A percentile compares a stretch with the other conserved stretches of the same genome.
These are phyloP conservation scores for Canis aureus DNA, from an alignment of 2,113 vertebrate genomes.

Conservation along the genomic window DNA sequence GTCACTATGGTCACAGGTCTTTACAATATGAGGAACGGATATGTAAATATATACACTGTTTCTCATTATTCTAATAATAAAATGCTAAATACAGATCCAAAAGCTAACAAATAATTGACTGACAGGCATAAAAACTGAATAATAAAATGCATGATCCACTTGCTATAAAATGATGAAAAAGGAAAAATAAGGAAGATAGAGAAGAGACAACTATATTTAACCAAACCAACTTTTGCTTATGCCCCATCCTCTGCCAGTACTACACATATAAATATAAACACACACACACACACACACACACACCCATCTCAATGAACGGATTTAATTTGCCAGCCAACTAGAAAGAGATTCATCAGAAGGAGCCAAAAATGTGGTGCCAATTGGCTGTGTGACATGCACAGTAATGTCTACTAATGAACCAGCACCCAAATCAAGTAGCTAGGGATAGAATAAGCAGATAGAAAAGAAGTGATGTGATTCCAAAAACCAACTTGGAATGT, in stretches of 20 bases:
- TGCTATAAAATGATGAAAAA: not conserved
- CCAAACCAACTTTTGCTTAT: not conserved
- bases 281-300: not conserved
- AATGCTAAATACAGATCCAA: not conserved
- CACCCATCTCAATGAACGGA: conserved; percentile 58
- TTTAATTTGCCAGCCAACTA: conserved; percentile 55
- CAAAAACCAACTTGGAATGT: not conserved
- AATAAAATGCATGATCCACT: not conserved
- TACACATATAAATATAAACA: not conserved
- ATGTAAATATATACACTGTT: not conserved
- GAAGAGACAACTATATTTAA: not conserved
- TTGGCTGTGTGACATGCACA: conserved; percentile 65
- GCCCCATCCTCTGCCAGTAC: not conserved
- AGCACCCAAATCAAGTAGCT: conserved; percentile 22
- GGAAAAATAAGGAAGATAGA: not conserved
- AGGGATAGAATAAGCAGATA: not conserved
- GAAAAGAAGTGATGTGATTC: not conserved
- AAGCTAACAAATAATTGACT: not conserved
- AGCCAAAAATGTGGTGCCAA: conserved; percentile 74
- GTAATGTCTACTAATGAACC: conserved; percentile 62
- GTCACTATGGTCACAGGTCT: not conserved
- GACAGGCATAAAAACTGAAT: not conserved
- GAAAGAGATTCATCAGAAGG: conserved; percentile 65
- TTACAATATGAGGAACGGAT: not conserved
- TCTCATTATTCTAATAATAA: not conserved